Evolutionary conservation across 2,797 vertebrate genomes (phyloP).

Genomic region (Sebastolobus alascanus): DNA sequence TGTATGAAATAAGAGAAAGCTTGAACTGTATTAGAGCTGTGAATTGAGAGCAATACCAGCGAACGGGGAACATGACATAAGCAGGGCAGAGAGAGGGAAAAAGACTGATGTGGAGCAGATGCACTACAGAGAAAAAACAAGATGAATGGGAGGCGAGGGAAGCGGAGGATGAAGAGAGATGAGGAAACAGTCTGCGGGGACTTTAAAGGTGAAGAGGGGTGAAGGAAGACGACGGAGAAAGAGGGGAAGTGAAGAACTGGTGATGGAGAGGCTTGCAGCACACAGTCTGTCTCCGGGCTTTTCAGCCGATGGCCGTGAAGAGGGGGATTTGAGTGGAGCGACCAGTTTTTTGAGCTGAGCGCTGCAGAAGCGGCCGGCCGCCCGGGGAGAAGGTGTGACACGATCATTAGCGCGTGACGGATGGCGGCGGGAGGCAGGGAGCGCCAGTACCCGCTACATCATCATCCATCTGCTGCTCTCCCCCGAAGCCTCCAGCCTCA

Average conservation of each 20-base stretch:
- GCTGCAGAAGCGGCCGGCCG: conserved; percentile 79
- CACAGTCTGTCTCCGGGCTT: conserved; percentile 64
- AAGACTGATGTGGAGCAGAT: conserved; percentile 41
- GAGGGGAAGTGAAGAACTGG: conserved; percentile 60
- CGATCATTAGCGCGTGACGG: conserved; percentile 84
- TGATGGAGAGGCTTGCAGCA: conserved; percentile 62
- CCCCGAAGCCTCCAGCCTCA: conserved; percentile 68
- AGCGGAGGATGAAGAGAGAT: conserved; percentile 61
- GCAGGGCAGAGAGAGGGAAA: conserved; percentile 22
- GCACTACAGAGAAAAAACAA: conserved; percentile 47
- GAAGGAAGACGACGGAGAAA: conserved; percentile 53
- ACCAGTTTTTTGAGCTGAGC: conserved; percentile 82
- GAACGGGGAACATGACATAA: conserved; percentile 21
- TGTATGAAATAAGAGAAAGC: conserved; percentile 24
- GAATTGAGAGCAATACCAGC: conserved; percentile 12
- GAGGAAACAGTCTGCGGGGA: conserved; percentile 66
- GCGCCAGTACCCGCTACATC: conserved; percentile 79
- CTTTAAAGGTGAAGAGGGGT: conserved; percentile 75
- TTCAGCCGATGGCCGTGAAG: conserved; percentile 65
- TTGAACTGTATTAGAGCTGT: conserved; percentile 8
- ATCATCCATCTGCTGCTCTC: conserved; percentile 83
- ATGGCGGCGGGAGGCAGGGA: conserved; percentile 80
- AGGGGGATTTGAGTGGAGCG: conserved; percentile 71
- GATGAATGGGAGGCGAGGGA: conserved; percentile 55
- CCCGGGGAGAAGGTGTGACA: conserved; percentile 84